Evolutionary conservation across 2,797 vertebrate genomes (phyloP).

Genomic region (Crenichthys baileyi): DNA sequence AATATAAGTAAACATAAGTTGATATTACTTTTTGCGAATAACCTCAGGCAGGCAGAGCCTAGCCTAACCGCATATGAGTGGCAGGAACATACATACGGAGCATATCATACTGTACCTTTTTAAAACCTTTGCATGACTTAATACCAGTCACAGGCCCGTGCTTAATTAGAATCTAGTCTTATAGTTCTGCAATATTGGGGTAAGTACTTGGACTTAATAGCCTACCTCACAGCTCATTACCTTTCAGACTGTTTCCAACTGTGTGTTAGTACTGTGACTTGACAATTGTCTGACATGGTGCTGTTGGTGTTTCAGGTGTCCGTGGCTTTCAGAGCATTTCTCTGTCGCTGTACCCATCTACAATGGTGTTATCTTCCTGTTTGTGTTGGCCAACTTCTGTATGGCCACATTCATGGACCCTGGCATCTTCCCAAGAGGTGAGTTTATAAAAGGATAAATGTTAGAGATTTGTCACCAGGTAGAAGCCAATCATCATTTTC

Average conservation of each 20-base stretch:
- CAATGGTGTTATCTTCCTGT: constrained; percentile 94
- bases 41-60: no score
- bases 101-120: no score
- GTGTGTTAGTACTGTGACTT: not conserved
- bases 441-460: not conserved
- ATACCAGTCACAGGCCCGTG: no score
- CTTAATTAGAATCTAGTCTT: no score
- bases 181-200: no score
- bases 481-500: not conserved
- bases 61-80: no score
- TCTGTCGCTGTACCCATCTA: constrained; percentile 92
- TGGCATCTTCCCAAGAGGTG: constrained; percentile 96
- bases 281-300: not conserved
- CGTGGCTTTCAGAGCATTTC: constrained; percentile 90
- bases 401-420: constrained; percentile 99
- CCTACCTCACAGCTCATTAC: not conserved
- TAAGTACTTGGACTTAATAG: not conserved
- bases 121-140: no score
- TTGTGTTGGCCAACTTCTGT: constrained; percentile 97
- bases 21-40: no score
- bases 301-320: constrained; percentile 83
- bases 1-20: no score
- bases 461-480: not conserved
- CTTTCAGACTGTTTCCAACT: not conserved
- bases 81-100: no score